Evolutionary conservation across 1,140 invertebrate genomes (phyloP), one percentile per base, ranked within the genome.

Genomic region (Tachypleus tridentatus): DNA sequence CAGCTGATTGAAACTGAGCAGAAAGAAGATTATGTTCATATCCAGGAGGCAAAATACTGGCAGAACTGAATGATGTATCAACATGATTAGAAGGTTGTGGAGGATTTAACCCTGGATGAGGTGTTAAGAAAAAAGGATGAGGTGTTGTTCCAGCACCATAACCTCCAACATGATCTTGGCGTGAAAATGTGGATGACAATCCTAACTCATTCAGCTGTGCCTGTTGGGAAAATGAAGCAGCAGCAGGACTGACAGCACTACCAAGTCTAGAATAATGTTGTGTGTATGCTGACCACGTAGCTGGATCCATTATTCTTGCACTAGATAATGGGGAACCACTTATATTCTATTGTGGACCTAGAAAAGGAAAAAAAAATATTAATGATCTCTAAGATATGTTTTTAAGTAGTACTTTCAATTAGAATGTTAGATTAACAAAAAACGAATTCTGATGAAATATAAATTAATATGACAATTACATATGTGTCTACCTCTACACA

Each of bases 231-330:
- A n/a, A 7, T 8, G 7, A 7, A 7, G 53, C 53, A 29, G 64
- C 58, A 11, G 69, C 51, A 56, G 68, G 64, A 66, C 67, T 70
- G 11, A 62, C 68, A 49, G 62, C 47, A 58, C 62, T 64, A 54
- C 68, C 68, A 49, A 71, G 54, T 4, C 70, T 61, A 10, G 67
- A 64, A 57, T 69, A 69, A 63, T 71, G 70, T 53, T 71, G 70
- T 61, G 67, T 67, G 63, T 71, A 71, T 29, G 70, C 65, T 57
- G 70, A 67, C 70, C 70, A 71, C 58, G 68, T 56, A 49, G 65
- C 65, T 5, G 69, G 62, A 52, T 69, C 64, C 68, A 69, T 69
- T 7, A n/a, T 54, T 54, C 7, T n/a, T 54, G 7, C 53, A 54
- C 7, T n/a, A 54, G 53, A 29, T 29, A 29, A 29, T 29, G 29